phyloP scores from a whole-genome alignment of 2,113 vertebrate species.

The Callionymus lyra region DNA sequence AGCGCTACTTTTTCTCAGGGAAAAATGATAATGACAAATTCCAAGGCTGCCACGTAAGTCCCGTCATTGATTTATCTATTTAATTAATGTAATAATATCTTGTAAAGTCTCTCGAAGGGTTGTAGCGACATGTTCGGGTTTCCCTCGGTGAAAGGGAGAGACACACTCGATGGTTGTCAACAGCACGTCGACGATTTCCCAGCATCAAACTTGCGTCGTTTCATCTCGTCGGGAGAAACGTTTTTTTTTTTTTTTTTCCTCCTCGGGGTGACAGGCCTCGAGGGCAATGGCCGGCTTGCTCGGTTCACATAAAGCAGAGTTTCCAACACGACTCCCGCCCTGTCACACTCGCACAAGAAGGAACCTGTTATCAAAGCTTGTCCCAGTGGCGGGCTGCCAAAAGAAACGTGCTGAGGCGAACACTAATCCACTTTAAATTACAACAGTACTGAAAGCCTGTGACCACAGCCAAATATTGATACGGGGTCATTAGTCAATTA shows the following conservation, averaged over 20 bases:
- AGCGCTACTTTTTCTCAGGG: no score
- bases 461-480: constrained; percentile 67
- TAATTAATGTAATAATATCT: no score
- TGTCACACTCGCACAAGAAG: constrained; percentile 54
- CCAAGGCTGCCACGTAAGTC: no score
- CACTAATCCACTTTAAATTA: constrained; percentile 69
- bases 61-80: no score
- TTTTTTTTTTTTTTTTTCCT: constrained; percentile 30
- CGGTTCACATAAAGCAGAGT: constrained; percentile 37
- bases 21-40: no score
- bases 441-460: constrained; percentile 61
- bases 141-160: not conserved
- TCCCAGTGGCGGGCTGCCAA: constrained; percentile 65
- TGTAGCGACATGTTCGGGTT: no score
- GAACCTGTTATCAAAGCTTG: constrained; percentile 66
- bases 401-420: constrained; percentile 65
- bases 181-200: no score
- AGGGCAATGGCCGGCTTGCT: constrained; percentile 50
- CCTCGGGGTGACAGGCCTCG: constrained; percentile 28
- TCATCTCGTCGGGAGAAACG: constrained; percentile 42
- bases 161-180: not conserved
- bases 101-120: no score
- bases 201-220: constrained; percentile 1
- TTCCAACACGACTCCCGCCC: constrained; percentile 14
- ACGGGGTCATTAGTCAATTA: constrained; percentile 67